Conservation (phyloP, 2,888 invertebrate genomes). For the Labia minor region DNA sequence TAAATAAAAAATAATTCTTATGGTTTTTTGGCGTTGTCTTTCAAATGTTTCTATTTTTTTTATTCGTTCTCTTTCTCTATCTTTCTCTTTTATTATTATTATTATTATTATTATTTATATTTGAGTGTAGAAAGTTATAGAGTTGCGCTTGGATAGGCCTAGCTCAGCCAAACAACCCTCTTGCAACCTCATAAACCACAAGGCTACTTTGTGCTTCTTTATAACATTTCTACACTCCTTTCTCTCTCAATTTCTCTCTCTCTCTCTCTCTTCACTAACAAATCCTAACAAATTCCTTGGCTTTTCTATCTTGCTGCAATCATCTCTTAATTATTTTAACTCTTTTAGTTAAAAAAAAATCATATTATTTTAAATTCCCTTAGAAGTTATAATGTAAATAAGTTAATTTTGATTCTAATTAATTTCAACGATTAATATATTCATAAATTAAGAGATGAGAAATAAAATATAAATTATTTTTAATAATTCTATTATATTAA, state of each 20-base stretch:
- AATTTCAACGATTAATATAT: too few relatives aligned
- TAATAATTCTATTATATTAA: too few relatives aligned
- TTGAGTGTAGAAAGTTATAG: conserved; percentile 23
- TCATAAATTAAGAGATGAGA: too few relatives aligned
- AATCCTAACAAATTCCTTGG: not conserved
- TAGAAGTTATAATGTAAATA: too few relatives aligned
- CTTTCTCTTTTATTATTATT: too few relatives aligned
- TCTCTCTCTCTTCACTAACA: conserved; percentile 14
- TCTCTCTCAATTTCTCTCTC: not conserved
- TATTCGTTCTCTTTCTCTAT: too few relatives aligned
- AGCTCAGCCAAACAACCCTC: not conserved
- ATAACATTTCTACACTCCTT: conserved; percentile 23
- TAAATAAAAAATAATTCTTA: too few relatives aligned
- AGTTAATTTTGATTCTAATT: too few relatives aligned
- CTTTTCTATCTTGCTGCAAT: not conserved
- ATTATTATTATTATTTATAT: not conserved
- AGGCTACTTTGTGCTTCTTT: conserved; percentile 16
- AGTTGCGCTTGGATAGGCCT: conserved; percentile 9
- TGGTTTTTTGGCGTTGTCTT: not conserved
- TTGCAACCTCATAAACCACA: not conserved
- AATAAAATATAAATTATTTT: too few relatives aligned
- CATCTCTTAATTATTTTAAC: too few relatives aligned
- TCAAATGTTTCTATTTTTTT: not conserved
- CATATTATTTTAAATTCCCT: too few relatives aligned
- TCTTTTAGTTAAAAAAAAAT: too few relatives aligned